A percentile compares a stretch with the other conserved stretches of the same genome.
These are phyloP conservation scores for Aphrophora alni DNA, from an alignment of 2,888 invertebrate species.

Conservation along the genomic window DNA sequence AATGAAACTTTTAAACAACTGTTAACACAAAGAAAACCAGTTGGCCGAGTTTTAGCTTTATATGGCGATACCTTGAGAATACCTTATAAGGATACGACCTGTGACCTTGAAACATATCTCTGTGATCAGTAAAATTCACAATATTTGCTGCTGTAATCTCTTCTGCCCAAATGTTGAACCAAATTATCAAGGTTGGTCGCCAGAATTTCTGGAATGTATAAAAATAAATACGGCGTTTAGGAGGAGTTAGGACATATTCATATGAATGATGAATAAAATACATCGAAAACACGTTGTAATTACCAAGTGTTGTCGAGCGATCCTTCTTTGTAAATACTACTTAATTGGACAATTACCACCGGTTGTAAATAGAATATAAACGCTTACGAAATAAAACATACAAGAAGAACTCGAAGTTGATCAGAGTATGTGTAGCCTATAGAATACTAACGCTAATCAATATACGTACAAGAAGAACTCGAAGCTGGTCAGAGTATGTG, in stretches of 20 bases:
- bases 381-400: too few relatives aligned
- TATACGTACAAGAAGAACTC: too few relatives aligned
- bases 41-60: neutral
- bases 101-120: neutral
- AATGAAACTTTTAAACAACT: neutral
- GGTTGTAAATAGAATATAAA: too few relatives aligned
- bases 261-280: too few relatives aligned
- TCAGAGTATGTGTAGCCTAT: too few relatives aligned
- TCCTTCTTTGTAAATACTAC: neutral
- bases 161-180: neutral
- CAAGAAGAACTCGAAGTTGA: too few relatives aligned
- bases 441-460: too few relatives aligned
- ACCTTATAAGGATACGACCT: neutral
- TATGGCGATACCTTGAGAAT: neutral
- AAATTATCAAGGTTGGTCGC: neutral
- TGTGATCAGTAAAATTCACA: neutral
- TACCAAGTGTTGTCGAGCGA: neutral
- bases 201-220: too few relatives aligned
- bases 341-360: neutral
- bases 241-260: too few relatives aligned
- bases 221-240: too few relatives aligned
- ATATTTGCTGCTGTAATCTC: neutral
- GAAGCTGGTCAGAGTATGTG: too few relatives aligned
- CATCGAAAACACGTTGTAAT: neutral
- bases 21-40: constrained; percentile 5